Conservation (phyloP, 2,797 vertebrate species). For the Prionace glauca region DNA sequence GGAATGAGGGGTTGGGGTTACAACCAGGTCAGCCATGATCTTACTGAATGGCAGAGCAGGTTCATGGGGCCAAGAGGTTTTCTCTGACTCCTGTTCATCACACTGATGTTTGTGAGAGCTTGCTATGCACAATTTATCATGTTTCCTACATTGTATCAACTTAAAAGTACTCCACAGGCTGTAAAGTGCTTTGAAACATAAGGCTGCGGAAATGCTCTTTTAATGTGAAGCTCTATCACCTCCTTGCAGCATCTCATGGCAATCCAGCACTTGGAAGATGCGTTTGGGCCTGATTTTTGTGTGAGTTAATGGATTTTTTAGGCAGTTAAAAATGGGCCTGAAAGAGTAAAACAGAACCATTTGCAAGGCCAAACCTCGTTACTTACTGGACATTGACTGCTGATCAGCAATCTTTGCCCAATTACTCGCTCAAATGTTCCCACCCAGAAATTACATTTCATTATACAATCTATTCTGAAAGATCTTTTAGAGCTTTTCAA, state of each 20-base stretch:
- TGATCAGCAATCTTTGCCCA: not conserved
- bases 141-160: not conserved
- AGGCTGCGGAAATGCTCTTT: not conserved
- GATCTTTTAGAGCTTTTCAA: not conserved
- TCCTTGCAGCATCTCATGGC: not conserved
- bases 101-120: not conserved
- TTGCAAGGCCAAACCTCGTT: not conserved
- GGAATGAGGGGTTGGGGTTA: no score
- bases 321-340: not conserved
- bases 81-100: not conserved
- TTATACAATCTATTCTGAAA: not conserved
- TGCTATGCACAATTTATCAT: not conserved
- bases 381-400: not conserved
- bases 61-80: no score
- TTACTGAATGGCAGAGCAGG: no score
- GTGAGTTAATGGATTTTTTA: not conserved
- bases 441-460: not conserved
- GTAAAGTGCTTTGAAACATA: not conserved
- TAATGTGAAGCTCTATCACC: not conserved
- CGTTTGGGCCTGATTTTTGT: not conserved
- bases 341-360: not conserved
- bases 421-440: not conserved
- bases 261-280: not conserved
- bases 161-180: not conserved
- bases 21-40: no score